Base-by-base conservation (phyloP, 2,888 invertebrate genomes). In the Pemphredon lugubris region DNA sequence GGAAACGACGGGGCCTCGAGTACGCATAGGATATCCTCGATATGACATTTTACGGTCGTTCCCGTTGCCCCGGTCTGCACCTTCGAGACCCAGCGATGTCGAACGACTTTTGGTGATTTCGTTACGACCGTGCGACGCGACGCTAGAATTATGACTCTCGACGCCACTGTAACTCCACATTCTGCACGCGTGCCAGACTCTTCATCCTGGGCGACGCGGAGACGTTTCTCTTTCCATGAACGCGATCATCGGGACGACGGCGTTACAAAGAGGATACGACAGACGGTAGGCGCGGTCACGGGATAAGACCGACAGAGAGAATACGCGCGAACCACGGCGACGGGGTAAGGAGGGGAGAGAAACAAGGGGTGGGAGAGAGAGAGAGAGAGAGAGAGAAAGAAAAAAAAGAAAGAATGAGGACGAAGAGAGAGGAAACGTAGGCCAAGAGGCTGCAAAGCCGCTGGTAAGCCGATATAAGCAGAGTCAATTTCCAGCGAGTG, bases 401-500 rank as follows among this genome's bases (percentile, higher is more conserved):
- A 40, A 1, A 54, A 47, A 13, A 39, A 7, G 21, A 37, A 23
- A 0, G 26, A 34, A 16, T 11, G 48, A 16, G 13, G 44, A 42
- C 11, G 40, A 30, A 40, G 61, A 58, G 67, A 64, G 57, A 65
- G 59, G 60, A 60, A 54, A 63, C 47, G 66, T 50, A 37, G 73
- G 61, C 58, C 64, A 69, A 72, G 79, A 79, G 70, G 51, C 66
- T 75, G 75, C 68, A 75, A 75, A 77, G 79, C 68, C 77, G 63
- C 61, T 61, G 55, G 78, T 80, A 80, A 80, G 80, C 80, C 78
- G 79, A 80, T 81, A 80, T 80, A 80, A 80, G 78, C 76, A 77
- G 80, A 80, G 78, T 81, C 80, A 80, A 80, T 80, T 80, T 80
- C 76, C 78, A 80, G 66, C 73, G 74, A 80, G 80, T 81, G 81